Conservation (phyloP, 2,888 invertebrate genomes). For the Saturnia pavonia region DNA sequence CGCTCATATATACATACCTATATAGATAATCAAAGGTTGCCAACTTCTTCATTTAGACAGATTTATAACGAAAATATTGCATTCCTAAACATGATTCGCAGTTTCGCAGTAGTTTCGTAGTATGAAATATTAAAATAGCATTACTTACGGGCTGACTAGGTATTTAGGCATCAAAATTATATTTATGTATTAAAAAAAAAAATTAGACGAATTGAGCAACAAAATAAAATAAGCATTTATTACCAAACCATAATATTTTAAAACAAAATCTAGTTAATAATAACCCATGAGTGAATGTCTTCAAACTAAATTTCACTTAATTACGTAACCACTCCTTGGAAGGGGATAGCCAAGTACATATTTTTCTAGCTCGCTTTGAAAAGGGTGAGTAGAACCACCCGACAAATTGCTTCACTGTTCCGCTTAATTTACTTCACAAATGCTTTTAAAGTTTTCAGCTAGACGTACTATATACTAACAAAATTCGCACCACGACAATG, state of each 20-base stretch:
- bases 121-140: too few species aligned
- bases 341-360: slow-evolving; percentile 29
- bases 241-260: neutral
- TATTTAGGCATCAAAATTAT: too few species aligned
- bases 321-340: slow-evolving; percentile 24
- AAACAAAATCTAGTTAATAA: slow-evolving; percentile 13
- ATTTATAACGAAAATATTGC: neutral
- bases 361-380: slow-evolving; percentile 31
- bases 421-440: slow-evolving; percentile 71
- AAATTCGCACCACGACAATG: slow-evolving; percentile 7
- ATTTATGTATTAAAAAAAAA: neutral
- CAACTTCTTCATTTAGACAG: neutral
- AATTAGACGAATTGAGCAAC: neutral
- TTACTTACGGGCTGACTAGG: too few species aligned
- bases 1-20: neutral
- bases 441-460: slow-evolving; percentile 59
- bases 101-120: too few species aligned
- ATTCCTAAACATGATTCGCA: too few species aligned
- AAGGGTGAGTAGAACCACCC: slow-evolving; percentile 32
- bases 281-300: slow-evolving; percentile 27
- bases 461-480: slow-evolving; percentile 43
- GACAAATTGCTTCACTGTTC: slow-evolving; percentile 64
- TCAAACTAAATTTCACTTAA: slow-evolving; percentile 25
- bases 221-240: neutral
- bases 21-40: neutral